Conservation (phyloP, 30 jellyfish, hydroid and myxozoan genomes). For the Aurelia aurita region DNA sequence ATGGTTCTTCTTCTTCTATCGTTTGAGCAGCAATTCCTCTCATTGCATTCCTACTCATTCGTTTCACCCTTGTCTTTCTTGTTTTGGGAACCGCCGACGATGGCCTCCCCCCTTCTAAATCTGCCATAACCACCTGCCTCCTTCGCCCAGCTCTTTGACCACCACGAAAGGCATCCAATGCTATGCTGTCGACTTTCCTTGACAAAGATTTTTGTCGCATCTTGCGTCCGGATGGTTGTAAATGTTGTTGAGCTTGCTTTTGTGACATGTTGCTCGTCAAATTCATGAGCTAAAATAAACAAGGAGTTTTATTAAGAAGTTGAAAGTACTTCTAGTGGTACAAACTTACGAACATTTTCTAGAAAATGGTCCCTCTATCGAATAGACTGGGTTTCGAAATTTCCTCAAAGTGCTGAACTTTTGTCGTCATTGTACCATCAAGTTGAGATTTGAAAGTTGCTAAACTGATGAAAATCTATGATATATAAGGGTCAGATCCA, state of each 20-base stretch:
- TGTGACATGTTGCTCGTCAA: constrained; percentile 13
- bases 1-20: too few species aligned
- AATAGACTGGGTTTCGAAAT: too few species aligned
- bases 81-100: not conserved
- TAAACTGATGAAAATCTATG: too few species aligned
- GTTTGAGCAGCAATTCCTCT: too few species aligned
- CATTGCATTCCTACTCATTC: too few species aligned
- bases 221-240: constrained; percentile 24
- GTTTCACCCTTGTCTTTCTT: not conserved
- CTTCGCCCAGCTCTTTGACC: constrained; percentile 48
- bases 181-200: constrained; percentile 24
- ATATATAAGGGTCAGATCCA: too few species aligned
- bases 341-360: too few species aligned
- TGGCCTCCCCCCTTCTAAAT: not conserved
- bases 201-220: constrained; percentile 12
- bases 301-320: not conserved
- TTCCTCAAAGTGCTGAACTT: too few species aligned
- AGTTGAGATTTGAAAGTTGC: too few species aligned
- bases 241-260: not conserved
- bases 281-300: constrained; percentile 1
- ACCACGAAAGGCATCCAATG: constrained; percentile 24
- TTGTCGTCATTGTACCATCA: too few species aligned
- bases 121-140: constrained; percentile 14
- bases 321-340: not conserved
- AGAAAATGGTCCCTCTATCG: too few species aligned